Percentiles rank a stretch among this genome's conserved stretches.
phyloP scores from a whole-genome alignment of 2,797 vertebrate genomes.

The Morus bassanus region DNA sequence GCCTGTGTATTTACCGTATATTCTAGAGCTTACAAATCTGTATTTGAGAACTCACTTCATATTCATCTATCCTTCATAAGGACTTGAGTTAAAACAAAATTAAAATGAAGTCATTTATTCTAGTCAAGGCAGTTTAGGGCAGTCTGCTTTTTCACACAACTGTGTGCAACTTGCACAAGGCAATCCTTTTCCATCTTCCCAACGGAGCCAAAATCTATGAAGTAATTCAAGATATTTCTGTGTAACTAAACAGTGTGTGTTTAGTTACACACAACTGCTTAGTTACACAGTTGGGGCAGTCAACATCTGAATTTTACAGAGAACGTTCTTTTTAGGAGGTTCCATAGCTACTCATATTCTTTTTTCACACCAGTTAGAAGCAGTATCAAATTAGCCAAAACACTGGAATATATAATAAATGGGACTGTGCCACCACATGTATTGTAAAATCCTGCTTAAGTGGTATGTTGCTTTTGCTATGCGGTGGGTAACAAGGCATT shows the following conservation, averaged over 20 bases:
- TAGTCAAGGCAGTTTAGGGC: slow-evolving; percentile 24
- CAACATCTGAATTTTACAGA: slow-evolving; percentile 51
- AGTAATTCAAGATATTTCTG: slow-evolving; percentile 31
- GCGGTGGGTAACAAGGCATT: neutral
- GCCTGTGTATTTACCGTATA: slow-evolving; percentile 52
- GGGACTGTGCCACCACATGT: neutral
- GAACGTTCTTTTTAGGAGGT: slow-evolving; percentile 7
- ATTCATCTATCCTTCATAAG: slow-evolving; percentile 24
- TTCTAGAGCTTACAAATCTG: slow-evolving; percentile 56
- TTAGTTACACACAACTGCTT: neutral
- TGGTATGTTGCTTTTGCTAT: neutral
- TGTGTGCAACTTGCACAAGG: neutral
- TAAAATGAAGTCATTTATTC: slow-evolving; percentile 26
- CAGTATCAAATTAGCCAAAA: neutral
- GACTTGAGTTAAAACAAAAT: slow-evolving; percentile 54
- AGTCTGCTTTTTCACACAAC: slow-evolving; percentile 25
- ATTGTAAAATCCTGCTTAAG: neutral
- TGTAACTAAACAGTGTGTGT: neutral
- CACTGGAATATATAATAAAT: neutral
- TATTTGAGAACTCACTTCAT: slow-evolving; percentile 57
- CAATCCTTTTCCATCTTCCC: neutral
- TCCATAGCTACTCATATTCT: neutral
- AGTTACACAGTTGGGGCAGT: neutral
- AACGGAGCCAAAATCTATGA: neutral
- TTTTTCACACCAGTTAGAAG: neutral